Percentiles rank a stretch among this genome's conserved stretches.
Evolutionary conservation across 37 sponge, comb jelly and placozoan genomes (phyloP).

Genomic region (Beroe ovata): DNA sequence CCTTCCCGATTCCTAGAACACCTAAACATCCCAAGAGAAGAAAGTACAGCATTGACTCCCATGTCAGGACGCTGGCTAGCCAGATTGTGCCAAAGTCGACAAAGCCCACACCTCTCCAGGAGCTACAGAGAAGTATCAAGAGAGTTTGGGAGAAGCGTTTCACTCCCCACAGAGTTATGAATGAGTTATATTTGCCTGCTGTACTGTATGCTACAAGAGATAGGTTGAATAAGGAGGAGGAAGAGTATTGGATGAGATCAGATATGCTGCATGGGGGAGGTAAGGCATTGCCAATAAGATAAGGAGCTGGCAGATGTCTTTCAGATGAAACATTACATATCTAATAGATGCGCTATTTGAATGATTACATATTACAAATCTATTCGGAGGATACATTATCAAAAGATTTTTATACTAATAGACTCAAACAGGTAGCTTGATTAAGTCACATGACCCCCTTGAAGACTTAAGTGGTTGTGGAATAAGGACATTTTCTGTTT

Average conservation of each 20-base stretch:
- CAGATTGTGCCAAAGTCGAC: conserved; percentile 8
- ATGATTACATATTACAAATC: too few relatives aligned
- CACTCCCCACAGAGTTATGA: neutral
- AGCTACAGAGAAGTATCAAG: conserved; percentile 1
- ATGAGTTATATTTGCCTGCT: conserved; percentile 14
- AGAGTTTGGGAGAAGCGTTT: conserved; percentile 11
- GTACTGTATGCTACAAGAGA: conserved; percentile 24
- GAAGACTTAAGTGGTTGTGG: conserved; percentile 16
- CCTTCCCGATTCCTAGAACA: neutral
- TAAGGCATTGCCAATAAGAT: neutral
- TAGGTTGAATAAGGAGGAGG: neutral
- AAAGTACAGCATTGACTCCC: conserved; percentile 20
- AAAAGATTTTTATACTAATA: neutral
- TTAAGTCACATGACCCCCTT: conserved; percentile 19
- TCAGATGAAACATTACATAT: too few relatives aligned
- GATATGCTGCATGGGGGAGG: neutral
- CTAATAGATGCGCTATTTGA: too few relatives aligned
- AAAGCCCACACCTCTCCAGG: conserved; percentile 7
- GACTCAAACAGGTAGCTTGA: neutral
- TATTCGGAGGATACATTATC: too few relatives aligned
- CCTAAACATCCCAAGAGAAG: neutral
- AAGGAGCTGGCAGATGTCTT: too few relatives aligned
- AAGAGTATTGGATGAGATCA: conserved; percentile 1
- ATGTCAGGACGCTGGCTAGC: conserved; percentile 21
- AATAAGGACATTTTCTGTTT: neutral